Percentiles rank a stretch among this genome's conserved stretches.
phyloP scores from a whole-genome alignment of 2,797 vertebrate genomes.

The Bovichtus variegatus region DNA sequence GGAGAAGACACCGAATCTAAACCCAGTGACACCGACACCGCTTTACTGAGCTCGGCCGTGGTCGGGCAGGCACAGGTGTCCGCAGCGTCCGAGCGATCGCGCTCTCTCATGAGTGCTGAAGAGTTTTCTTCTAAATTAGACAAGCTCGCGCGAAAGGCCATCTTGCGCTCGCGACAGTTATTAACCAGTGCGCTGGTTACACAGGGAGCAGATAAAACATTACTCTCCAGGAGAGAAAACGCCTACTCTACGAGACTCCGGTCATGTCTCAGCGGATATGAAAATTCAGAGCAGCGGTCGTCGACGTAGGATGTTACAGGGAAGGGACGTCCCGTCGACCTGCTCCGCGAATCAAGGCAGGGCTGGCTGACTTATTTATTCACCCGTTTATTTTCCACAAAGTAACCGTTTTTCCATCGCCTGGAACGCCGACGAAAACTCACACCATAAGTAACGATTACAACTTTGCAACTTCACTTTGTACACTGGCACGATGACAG shows the following conservation, averaged over 20 bases:
- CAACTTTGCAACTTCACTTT: slow-evolving; percentile 34
- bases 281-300: slow-evolving; percentile 33
- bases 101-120: slow-evolving; percentile 36
- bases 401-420: slow-evolving; percentile 4
- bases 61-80: slow-evolving; percentile 53
- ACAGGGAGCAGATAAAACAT: slow-evolving; percentile 33
- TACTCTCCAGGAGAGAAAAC: slow-evolving; percentile 49
- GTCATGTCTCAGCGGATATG: slow-evolving; percentile 39
- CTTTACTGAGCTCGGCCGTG: slow-evolving; percentile 67
- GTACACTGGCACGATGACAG: not conserved
- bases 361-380: slow-evolving; percentile 27
- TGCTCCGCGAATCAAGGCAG: not conserved
- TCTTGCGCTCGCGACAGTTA: slow-evolving; percentile 26
- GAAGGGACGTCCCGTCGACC: slow-evolving; percentile 65
- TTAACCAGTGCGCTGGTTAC: not conserved
- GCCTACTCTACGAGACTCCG: slow-evolving; percentile 49
- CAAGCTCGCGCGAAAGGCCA: slow-evolving; percentile 61
- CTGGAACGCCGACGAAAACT: not conserved
- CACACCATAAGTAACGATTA: not conserved
- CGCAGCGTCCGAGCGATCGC: slow-evolving; percentile 14
- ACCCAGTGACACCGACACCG: slow-evolving; percentile 78
- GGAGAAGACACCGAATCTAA: slow-evolving; percentile 66
- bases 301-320: slow-evolving; percentile 13
- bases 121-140: slow-evolving; percentile 44
- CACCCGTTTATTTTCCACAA: not conserved